These are phyloP conservation scores for Ranitomeya imitator DNA, from an alignment of 2,113 vertebrate species.

Conservation along the genomic window DNA sequence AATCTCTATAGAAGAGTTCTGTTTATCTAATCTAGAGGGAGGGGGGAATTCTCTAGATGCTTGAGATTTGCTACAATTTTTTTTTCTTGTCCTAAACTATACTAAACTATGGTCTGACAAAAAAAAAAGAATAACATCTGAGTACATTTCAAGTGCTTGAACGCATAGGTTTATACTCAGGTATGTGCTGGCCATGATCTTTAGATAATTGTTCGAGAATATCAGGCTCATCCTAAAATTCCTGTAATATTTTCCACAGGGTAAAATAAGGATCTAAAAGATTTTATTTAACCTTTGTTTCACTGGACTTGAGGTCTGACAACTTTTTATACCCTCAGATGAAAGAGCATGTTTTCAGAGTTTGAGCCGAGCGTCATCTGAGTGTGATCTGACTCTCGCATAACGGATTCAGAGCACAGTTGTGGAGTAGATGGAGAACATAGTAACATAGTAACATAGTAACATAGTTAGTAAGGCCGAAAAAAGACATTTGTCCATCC, in stretches of 20 bases:
- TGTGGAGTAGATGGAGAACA: too few species aligned
- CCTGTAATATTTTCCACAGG: background rate
- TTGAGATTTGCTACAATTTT: background rate
- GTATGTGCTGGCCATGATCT: too few species aligned
- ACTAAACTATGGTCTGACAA: background rate
- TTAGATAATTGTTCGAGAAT: background rate
- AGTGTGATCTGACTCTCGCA: too few species aligned
- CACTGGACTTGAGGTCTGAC: too few species aligned
- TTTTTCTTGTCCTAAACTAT: background rate
- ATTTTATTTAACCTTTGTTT: too few species aligned
- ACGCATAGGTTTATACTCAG: background rate
- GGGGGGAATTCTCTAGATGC: background rate
- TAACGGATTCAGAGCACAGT: too few species aligned
- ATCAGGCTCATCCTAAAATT: background rate
- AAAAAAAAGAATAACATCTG: background rate
- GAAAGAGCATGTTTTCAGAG: too few species aligned
- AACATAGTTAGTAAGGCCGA: too few species aligned
- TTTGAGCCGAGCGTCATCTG: too few species aligned
- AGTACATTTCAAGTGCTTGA: background rate
- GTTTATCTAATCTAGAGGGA: background rate
- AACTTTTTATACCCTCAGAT: too few species aligned
- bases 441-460: too few species aligned
- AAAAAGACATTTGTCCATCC: too few species aligned
- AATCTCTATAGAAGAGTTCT: background rate
- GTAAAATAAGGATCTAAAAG: background rate